Percentiles rank a stretch among this genome's conserved stretches.
Conservation (phyloP, 2,113 vertebrate species). For the Monopterus albus region DNA sequence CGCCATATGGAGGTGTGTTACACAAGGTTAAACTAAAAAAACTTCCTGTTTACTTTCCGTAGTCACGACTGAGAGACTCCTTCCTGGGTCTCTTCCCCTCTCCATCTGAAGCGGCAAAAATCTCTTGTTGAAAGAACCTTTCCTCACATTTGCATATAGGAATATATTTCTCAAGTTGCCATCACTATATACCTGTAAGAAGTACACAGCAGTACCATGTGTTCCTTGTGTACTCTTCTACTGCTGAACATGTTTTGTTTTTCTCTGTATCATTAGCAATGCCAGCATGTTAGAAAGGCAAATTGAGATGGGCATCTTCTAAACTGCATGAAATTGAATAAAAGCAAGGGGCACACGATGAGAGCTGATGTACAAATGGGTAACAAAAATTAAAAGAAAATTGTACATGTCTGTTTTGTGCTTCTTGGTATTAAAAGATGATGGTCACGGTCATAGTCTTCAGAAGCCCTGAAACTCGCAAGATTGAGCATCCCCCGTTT, state of each 20-base stretch:
- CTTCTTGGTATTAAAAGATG: not conserved
- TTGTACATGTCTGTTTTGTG: not conserved
- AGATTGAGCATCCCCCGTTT: not conserved
- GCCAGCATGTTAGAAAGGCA: not conserved
- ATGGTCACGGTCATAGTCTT: slow-evolving; percentile 12
- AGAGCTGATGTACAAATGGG: not conserved
- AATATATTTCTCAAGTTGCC: too few relatives aligned
- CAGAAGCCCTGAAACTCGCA: slow-evolving; percentile 12
- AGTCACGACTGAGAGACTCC: slow-evolving; percentile 28
- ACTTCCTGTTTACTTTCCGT: slow-evolving; percentile 18
- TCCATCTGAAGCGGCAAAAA: slow-evolving; percentile 29
- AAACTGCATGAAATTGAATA: slow-evolving; percentile 5
- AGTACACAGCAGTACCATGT: slow-evolving; percentile 19
- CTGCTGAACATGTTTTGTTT: not conserved
- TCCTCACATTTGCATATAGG: slow-evolving; percentile 11
- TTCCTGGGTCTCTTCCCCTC: slow-evolving; percentile 16
- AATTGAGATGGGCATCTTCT: not conserved
- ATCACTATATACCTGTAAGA: slow-evolving; percentile 4
- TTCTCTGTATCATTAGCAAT: not conserved
- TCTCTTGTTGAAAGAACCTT: slow-evolving; percentile 16
- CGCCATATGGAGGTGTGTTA: slow-evolving; percentile 44
- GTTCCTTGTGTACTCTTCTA: slow-evolving; percentile 1
- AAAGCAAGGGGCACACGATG: slow-evolving; percentile 3
- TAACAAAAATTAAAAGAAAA: slow-evolving; percentile 3
- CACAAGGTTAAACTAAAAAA: slow-evolving; percentile 47